Percentiles rank a stretch among this genome's conserved stretches.
Conservation (phyloP, 1,140 invertebrate genomes). For the Heliothis subflexa region DNA sequence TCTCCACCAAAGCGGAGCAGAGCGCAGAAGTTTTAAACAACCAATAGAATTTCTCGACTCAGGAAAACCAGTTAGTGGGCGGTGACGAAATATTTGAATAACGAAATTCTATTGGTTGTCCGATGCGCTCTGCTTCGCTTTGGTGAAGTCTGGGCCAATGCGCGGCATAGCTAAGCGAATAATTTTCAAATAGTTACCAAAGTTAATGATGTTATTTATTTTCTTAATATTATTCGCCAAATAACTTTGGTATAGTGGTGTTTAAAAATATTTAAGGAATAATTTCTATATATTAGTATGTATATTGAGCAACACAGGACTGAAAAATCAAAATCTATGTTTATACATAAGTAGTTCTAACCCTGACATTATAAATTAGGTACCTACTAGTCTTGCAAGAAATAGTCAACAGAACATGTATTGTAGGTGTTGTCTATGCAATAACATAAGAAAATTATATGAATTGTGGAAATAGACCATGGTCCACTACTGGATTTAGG, state of each 20-base stretch:
- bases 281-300: not conserved
- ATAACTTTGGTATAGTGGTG: constrained; percentile 40
- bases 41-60: no score
- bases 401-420: not conserved
- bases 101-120: no score
- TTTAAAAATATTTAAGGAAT: constrained; percentile 9
- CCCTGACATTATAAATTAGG: constrained; percentile 37
- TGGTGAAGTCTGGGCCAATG: no score
- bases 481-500: no score
- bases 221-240: constrained; percentile 29
- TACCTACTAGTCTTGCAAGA: constrained; percentile 19
- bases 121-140: no score
- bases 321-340: constrained; percentile 1
- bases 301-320: constrained; percentile 34
- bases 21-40: no score
- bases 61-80: no score
- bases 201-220: constrained; percentile 22
- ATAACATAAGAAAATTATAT: not conserved
- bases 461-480: not conserved
- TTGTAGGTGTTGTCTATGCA: not conserved
- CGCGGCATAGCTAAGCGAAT: not conserved
- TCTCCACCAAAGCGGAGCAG: no score
- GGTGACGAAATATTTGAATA: no score
- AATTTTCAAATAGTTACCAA: constrained; percentile 11
- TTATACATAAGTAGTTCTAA: constrained; percentile 8